These are phyloP conservation scores for Spodoptera littoralis DNA, from an alignment of 2,888 invertebrate species.

Conservation along the genomic window DNA sequence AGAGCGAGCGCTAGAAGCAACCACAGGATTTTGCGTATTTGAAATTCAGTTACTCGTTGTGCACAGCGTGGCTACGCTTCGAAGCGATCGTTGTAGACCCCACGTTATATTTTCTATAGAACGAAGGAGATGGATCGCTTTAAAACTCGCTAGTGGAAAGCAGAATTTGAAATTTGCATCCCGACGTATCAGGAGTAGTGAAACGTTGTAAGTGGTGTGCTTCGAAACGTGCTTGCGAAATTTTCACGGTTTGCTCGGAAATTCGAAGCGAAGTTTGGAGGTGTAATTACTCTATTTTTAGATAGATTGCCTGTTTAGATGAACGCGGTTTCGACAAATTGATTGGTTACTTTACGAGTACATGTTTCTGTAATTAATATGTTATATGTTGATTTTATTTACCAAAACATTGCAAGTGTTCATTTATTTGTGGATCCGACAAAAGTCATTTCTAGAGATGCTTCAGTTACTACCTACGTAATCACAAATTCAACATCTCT, in stretches of 20 bases:
- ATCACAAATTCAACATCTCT: constrained; percentile 1
- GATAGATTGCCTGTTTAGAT: constrained; percentile 16
- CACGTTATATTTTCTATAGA: constrained; percentile 68
- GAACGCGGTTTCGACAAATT: constrained; percentile 1
- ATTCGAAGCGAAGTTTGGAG: constrained; percentile 28
- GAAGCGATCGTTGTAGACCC: constrained; percentile 71
- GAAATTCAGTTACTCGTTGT: constrained; percentile 82
- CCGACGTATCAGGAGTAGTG: constrained; percentile 65
- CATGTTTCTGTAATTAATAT: neutral
- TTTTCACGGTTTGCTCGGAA: constrained; percentile 34
- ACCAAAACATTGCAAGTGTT: neutral
- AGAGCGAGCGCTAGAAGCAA: constrained; percentile 78
- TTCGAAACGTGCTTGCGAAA: constrained; percentile 40
- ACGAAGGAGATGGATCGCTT: constrained; percentile 75
- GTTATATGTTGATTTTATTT: constrained; percentile 1
- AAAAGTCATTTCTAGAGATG: neutral
- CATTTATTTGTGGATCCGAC: neutral
- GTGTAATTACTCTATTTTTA: constrained; percentile 44
- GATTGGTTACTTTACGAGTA: constrained; percentile 3
- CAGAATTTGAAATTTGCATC: constrained; percentile 74
- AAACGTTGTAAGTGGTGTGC: constrained; percentile 55
- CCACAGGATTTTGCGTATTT: constrained; percentile 84
- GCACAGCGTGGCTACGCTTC: constrained; percentile 68
- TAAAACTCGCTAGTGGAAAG: constrained; percentile 69
- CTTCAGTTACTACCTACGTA: neutral